These are phyloP conservation scores for Etia nguti DNA, from an alignment of 2,113 vertebrate species.

Conservation along the genomic window DNA sequence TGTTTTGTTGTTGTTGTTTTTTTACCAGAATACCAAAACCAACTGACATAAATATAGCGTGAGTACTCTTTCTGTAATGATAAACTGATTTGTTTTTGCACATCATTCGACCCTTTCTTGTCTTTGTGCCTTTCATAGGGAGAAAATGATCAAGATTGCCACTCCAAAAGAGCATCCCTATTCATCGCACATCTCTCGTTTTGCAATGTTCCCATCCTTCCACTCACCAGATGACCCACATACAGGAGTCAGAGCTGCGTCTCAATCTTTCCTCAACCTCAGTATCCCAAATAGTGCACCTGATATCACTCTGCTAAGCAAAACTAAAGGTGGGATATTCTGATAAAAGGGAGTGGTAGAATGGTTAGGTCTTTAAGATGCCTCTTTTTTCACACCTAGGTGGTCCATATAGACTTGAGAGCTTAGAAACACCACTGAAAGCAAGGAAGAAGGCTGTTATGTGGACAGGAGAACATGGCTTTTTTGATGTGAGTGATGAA, in stretches of 20 bases:
- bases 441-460: slow-evolving; percentile 56
- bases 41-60: slow-evolving; percentile 69
- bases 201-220: slow-evolving; percentile 72
- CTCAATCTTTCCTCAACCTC: slow-evolving; percentile 50
- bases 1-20: not conserved
- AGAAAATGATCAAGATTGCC: slow-evolving; percentile 53
- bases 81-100: not conserved
- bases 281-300: slow-evolving; percentile 54
- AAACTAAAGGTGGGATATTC: slow-evolving; percentile 68
- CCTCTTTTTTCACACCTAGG: slow-evolving; percentile 45
- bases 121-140: slow-evolving; percentile 23
- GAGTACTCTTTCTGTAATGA: slow-evolving; percentile 37
- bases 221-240: slow-evolving; percentile 55
- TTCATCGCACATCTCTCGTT: slow-evolving; percentile 74
- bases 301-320: slow-evolving; percentile 57
- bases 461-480: slow-evolving; percentile 66
- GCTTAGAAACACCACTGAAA: slow-evolving; percentile 49
- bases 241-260: slow-evolving; percentile 33
- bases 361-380: not conserved
- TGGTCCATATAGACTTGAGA: slow-evolving; percentile 73
- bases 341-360: not conserved
- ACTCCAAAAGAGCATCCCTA: slow-evolving; percentile 72
- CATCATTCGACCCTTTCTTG: not conserved
- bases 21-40: slow-evolving; percentile 75
- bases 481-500: slow-evolving; percentile 67